Evolutionary conservation across 2,888 invertebrate species (phyloP), one percentile per base, ranked within the genome.

Genomic region (Piscicola geometra): DNA sequence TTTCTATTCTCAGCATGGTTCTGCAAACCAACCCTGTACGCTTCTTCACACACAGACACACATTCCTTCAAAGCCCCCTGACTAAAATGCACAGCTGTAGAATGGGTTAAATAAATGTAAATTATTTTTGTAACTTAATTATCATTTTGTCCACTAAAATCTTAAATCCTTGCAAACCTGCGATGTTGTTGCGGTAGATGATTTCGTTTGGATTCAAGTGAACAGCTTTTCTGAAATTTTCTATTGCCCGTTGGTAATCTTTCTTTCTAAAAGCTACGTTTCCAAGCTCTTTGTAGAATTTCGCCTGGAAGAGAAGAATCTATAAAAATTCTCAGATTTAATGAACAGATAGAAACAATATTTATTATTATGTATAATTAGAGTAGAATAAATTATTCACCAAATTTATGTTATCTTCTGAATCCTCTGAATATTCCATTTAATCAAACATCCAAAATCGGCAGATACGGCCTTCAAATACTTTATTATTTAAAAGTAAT

Each of bases 1-100:
- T 95, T 87, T 86, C 95, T 96, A 84, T 92, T 99, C 85, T 99
- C 98, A 1, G 98, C 96, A 77, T 96, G 89, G 86, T 96, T 95
- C 86, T 97, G 97, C 82, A 98, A 89, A 0, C 99, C 99, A 78
- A 97, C 88, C 81, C 97, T 95, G 79, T 98, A 92, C 0, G 93
- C 97, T 81, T 92, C 92, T 83, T 95, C 91, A 85, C 99, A 99
- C 81, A 91, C 90, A 80, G 91, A 90, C 79, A 99, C 92, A 86
- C 97, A 97, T 82, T 92, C 91, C 60, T 93, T 90, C 85, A 90
- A 97, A 75, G 95, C 91, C 81, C 92, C 93, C 84, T 93, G 92
- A 86, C 99, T 99, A 86, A 96, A 98, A 85, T 91, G 93, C 18
- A 96, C 98, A 0, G 99, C 98, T 88, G n/a, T 83, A 25, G 30